Evolutionary conservation across 1,140 invertebrate species (phyloP), one percentile per base, ranked within the genome.

Genomic region (Zaprionus ornatus): DNA sequence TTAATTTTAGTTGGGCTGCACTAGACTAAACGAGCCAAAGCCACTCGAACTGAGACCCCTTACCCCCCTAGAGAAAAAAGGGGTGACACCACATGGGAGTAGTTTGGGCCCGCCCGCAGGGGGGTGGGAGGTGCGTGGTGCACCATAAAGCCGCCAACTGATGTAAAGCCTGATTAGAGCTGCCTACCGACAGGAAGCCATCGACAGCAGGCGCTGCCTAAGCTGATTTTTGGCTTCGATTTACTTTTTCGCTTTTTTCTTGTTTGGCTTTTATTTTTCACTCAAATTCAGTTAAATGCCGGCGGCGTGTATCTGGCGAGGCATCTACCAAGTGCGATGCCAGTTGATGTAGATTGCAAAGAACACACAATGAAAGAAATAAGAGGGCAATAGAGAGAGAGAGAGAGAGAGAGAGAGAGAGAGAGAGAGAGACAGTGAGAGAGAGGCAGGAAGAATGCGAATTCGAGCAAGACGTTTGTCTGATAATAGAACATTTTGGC

Each of bases 401-500:
- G 19, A 7, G 21, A 19, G 9, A 54, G 0, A 27, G 13, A 13
- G 23, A 32, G 7, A 19, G 7, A 19, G 6, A 23, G n/a, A n/a
- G 13, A 50, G 17, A 48, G 6, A 40, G 2, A 25, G 19, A 7
- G 21, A 19, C 1, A 54, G 0, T 13, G 13, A 13, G 23, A 32
- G 7, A 19, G 7, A 19, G 6, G n/a, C n/a, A 23, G 17, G 15
- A 9, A 32, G 9, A 10, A 10, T 0, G 29, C 29, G 17, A 29
- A 9, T 32, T 4, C 7, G n/a, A 37, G 27, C n/a, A 15, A 35
- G 27, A 57, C 35, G 29, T 19, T 25, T 17, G 21, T 68, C 66
- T 71, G 77, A 87, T 91, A 85, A 91, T 85, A 91, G 83, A 82
- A 91, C 67, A 72, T 86, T 81, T 45, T 80, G 75, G 74, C 85